Evolutionary conservation across 2,888 invertebrate species (phyloP), one percentile per base, ranked within the genome.

Genomic region (Lissocephala sabroskyi): DNA sequence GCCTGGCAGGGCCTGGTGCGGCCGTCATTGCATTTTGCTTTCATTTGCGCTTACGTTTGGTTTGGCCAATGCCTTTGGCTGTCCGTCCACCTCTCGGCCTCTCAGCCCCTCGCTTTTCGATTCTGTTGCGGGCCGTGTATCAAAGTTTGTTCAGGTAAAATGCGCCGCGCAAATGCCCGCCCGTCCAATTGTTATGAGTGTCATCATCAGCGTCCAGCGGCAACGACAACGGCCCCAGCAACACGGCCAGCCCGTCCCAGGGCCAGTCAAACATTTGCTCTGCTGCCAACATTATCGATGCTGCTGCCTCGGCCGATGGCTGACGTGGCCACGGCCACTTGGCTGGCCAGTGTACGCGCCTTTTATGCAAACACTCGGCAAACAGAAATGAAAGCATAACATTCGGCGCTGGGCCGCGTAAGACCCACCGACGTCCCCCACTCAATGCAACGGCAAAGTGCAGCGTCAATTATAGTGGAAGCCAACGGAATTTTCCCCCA

Each of bases 101-200:
- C 11, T 1, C 29, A n/a, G 1, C 11, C 11, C 29, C n/a, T n/a
- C n/a, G n/a, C n/a, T n/a, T n/a, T n/a, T n/a, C 10, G 30, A 9
- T 1, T 9, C 35, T 35, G 35, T 1, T 18, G 36, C 18, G n/a
- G 19, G 40, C 33, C 65, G 55, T 73, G 54, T 73, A 78, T 73
- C 75, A 78, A 71, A 71, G 73, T 78, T 74, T 74, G 73, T 71
- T 67, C 73, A 78, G 73, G 61, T 78, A 71, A 74, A 75, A 65
- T 66, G 66, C n/a, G n/a, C 50, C 59, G 58, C 56, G 63, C 52
- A 52, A 49, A 49, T 41, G 43, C 43, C 49, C 32, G 46, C 43
- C 49, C 32, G 46, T 41, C 39, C 56, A 65, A 56, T 58, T 75
- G 75, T 71, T 73, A 54, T 75, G 71, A 73, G 75, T 77, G 71